These are phyloP conservation scores for Stegana nigrithorax DNA, from an alignment of 2,888 invertebrate genomes.

Conservation along the genomic window DNA sequence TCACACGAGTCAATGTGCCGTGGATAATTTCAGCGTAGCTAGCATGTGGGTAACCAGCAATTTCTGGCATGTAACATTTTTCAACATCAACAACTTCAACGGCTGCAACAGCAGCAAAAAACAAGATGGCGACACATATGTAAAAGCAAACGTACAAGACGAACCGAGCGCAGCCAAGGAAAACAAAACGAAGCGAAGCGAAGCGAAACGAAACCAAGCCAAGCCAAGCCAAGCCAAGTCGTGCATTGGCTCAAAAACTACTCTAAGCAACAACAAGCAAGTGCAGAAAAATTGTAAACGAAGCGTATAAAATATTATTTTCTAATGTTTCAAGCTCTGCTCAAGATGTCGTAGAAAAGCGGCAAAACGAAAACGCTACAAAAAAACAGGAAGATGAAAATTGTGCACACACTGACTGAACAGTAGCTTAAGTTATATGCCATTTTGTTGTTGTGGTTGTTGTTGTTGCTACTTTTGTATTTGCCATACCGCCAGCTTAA, in stretches of 20 bases:
- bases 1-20: too few relatives aligned
- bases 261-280: neutral
- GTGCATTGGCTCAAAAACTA: neutral
- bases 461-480: slow-evolving; percentile 16
- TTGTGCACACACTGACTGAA: slow-evolving; percentile 39
- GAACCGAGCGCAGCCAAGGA: too few relatives aligned
- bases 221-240: slow-evolving; percentile 4
- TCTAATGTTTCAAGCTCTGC: slow-evolving; percentile 52
- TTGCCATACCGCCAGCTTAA: slow-evolving; percentile 43
- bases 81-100: slow-evolving; percentile 59
- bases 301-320: slow-evolving; percentile 62
- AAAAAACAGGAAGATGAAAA: slow-evolving; percentile 38
- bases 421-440: neutral
- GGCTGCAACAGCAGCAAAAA: too few relatives aligned
- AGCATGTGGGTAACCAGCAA: slow-evolving; percentile 63
- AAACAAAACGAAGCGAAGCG: neutral
- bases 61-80: slow-evolving; percentile 63
- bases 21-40: slow-evolving; percentile 56
- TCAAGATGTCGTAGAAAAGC: neutral
- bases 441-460: slow-evolving; percentile 15
- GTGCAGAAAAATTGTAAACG: slow-evolving; percentile 56
- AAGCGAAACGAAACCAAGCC: slow-evolving; percentile 44
- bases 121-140: slow-evolving; percentile 50
- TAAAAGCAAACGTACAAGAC: slow-evolving; percentile 14
- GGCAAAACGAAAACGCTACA: slow-evolving; percentile 21